Evolutionary conservation across 1,140 invertebrate genomes (phyloP), one percentile per base, ranked within the genome.

Genomic region (Neoseiulus cucumeris): DNA sequence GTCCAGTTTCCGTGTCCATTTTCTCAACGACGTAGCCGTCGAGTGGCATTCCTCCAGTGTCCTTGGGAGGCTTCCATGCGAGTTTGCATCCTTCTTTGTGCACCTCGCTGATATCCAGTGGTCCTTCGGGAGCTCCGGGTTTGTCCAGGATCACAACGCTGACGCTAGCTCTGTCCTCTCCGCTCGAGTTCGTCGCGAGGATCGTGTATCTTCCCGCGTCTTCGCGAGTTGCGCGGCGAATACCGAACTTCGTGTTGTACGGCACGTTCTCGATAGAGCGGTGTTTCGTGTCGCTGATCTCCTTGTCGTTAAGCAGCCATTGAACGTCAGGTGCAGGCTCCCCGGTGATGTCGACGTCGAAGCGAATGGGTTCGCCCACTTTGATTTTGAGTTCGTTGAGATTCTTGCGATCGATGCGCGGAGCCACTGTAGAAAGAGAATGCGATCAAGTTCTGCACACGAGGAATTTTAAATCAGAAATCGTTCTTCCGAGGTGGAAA

Each of bases 1-100:
- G 80, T n/a, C 77, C 74, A 18, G 87, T 90, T 42, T 84, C 84
- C 75, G 93, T 86, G 75, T 97, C 92, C 81, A 93, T 84, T 76
- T 92, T 92, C 75, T 97, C 92, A 51, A 96, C 85, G 17, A 91
- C 76, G 72, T 96, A 98, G 67, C 86, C 87, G 17, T 91, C 89
- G 70, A 94, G 82, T 7, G 89, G 88, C 70, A 86, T 83, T 9
- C 89, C 89, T 39, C 89, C 89, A 73, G 95, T 89, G 74, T 94
- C 89, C 33, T 84, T 81, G 1, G 92, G 92, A 68, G 89, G 87
- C 85, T 92, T 93, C 91, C 91, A 96, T 75, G 90, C 91, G 12
- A 96, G 80, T 71, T 89, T 89, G 70, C 89, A 92, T 14, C 91
- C 91, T 70, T 92, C 87, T 73, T 92, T 92, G 74, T 91, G 87